These are phyloP conservation scores for Atta cephalotes DNA, from an alignment of 1,140 invertebrate genomes.

Conservation along the genomic window DNA sequence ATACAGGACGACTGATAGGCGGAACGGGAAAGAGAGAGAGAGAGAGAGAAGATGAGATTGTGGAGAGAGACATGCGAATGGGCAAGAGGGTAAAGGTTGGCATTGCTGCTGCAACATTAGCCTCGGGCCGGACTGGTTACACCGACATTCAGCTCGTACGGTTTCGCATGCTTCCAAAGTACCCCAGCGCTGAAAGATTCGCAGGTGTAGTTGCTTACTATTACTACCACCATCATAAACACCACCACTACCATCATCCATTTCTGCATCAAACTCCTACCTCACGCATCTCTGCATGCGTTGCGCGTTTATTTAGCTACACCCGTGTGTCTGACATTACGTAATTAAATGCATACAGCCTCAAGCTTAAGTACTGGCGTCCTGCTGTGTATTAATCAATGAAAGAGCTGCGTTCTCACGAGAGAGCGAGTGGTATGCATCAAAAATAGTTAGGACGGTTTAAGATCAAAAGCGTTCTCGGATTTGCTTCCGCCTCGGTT, in stretches of 20 bases:
- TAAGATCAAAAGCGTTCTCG: conserved; percentile 51
- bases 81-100: conserved; percentile 30
- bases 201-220: conserved; percentile 24
- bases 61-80: conserved; percentile 10
- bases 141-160: conserved; percentile 31
- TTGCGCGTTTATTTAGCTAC: conserved; percentile 73
- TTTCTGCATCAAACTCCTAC: background rate
- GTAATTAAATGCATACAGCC: conserved; percentile 78
- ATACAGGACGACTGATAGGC: conserved; percentile 33
- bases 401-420: background rate
- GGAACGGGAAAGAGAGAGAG: conserved; percentile 51
- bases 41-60: conserved; percentile 15
- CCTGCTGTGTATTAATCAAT: conserved; percentile 34
- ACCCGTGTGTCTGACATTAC: conserved; percentile 76
- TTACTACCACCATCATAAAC: background rate
- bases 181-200: conserved; percentile 16
- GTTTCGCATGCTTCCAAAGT: background rate
- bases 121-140: conserved; percentile 65
- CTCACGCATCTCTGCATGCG: conserved; percentile 35
- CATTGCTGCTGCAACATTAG: conserved; percentile 58
- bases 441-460: conserved; percentile 36
- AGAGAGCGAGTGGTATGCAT: background rate
- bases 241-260: background rate
- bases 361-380: background rate
- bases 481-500: conserved; percentile 39